Base-by-base conservation (phyloP, 30 jellyfish, hydroid and myxozoan species). In the Chrysaora quinquecirrha region DNA sequence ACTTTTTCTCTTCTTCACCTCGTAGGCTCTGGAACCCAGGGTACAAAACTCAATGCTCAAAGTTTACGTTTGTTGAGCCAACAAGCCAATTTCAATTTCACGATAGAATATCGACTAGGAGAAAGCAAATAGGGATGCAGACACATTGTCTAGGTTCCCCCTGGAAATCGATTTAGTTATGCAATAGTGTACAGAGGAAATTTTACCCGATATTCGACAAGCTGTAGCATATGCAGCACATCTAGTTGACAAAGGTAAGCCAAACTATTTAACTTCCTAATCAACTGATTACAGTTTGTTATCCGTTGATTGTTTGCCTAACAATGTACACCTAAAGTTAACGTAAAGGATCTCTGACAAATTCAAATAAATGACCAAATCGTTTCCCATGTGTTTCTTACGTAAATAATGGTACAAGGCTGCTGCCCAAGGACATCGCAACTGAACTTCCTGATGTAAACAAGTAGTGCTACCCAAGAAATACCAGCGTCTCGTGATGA, bases 281-380 rank as follows among this genome's bases (percentile, higher is more conserved):
- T 11, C 75, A 14, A 72, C 86, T 52, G 38, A 46, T 80, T 19
- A 14, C 34, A 35, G 34, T 73, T 73, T 71, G 48, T 34, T 38
- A 0, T 21, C 1, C 18, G 34, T 35, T 27, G 66, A 49, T 16
- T 35, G 27, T 16, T 34, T 25, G 43, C 23, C 24, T 12, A 50
- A 29, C 52, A 25, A n/a, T 22, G 32, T 49, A 43, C 58, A 43
- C 58, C 58, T 43, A 43, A 43, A 43, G 16, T 43, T 43, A 43
- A 16, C 58, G 16, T 43, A 43, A 43, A 43, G 9, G 58, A 43
- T 30, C 29, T 64, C 0, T 9, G 0, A 24, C 0, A 21, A 64
- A 12, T 20, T 0, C 28, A 64, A 21, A 21, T 33, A 19, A 29
- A 64, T 19, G 77, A 64, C 21, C 48, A 29, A 64, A 64, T 33